A percentile compares a stretch with the other conserved stretches of the same genome.
Evolutionary conservation across 2,113 vertebrate genomes (phyloP).

Genomic region (Piprites chloris): DNA sequence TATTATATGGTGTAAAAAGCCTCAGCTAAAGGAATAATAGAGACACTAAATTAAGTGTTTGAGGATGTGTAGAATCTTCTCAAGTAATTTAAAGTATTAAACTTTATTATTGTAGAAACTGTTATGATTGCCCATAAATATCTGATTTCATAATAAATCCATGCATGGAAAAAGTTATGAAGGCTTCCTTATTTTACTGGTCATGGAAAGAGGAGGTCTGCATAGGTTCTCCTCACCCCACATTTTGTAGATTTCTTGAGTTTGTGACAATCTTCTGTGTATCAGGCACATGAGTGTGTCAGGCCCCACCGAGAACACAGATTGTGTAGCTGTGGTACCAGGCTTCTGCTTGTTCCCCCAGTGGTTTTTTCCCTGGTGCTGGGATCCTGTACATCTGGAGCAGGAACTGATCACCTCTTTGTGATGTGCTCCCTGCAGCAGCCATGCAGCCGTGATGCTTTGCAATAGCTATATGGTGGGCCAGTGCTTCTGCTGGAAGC

Average conservation of each 20-base stretch:
- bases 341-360: neutral
- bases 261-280: neutral
- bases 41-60: constrained; percentile 24
- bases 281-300: accelerated
- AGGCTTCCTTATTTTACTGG: neutral
- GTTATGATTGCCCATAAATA: neutral
- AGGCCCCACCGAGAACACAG: neutral
- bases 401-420: neutral
- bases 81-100: constrained; percentile 60
- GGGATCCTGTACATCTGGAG: neutral
- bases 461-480: neutral
- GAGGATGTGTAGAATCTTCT: neutral
- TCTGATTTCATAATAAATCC: constrained; percentile 62
- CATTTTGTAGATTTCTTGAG: neutral
- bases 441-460: accelerated
- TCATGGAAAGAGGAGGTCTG: neutral
- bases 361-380: neutral
- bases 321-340: neutral
- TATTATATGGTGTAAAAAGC: constrained; percentile 7
- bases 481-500: neutral
- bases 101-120: constrained; percentile 30
- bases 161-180: constrained; percentile 32
- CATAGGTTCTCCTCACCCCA: neutral
- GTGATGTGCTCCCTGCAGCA: neutral
- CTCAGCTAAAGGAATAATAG: neutral